These are phyloP conservation scores for Temnothorax rugatulus DNA, from an alignment of 2,888 invertebrate species.

Conservation along the genomic window DNA sequence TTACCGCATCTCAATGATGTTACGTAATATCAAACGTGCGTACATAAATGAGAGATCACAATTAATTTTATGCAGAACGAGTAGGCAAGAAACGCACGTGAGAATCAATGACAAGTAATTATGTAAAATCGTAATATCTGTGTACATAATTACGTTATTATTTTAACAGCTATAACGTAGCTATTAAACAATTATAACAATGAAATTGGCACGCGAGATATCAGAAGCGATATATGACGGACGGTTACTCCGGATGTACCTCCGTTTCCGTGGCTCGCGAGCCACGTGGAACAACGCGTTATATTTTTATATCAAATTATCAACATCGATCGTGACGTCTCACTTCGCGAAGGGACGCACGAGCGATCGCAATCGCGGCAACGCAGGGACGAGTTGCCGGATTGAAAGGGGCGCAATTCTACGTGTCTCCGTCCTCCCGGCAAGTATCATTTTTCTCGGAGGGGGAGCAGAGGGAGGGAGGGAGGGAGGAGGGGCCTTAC, in stretches of 20 bases:
- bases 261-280: not conserved
- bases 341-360: not conserved
- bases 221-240: not conserved
- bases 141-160: not conserved
- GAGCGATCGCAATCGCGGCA: not conserved
- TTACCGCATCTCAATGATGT: not conserved
- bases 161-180: not conserved
- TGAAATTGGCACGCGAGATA: not conserved
- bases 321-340: not conserved
- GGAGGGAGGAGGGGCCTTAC: slow-evolving; percentile 73
- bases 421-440: not conserved
- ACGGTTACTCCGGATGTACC: not conserved
- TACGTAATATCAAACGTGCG: not conserved
- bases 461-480: too few relatives aligned
- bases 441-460: not conserved
- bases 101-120: not conserved
- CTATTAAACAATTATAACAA: not conserved
- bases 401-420: not conserved
- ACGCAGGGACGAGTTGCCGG: not conserved
- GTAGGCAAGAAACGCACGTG: not conserved
- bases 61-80: not conserved
- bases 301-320: not conserved
- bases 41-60: not conserved
- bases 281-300: not conserved
- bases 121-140: not conserved